Evolutionary conservation across 1,140 invertebrate genomes (phyloP), one percentile per base, ranked within the genome.

Genomic region (Heliconius eleuchia): DNA sequence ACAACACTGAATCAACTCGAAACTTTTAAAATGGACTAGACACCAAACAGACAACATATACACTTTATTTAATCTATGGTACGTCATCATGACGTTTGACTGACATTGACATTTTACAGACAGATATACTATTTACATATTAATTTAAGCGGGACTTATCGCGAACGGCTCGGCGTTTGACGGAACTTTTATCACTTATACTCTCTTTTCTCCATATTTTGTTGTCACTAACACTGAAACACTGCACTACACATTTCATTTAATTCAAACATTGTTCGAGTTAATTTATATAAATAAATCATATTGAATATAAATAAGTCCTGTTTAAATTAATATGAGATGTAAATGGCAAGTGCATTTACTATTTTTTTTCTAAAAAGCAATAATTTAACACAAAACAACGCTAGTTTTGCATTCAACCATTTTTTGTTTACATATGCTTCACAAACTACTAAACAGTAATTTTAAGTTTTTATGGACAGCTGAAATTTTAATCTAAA

Each of bases 11-110:
- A 66, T 66, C 27, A 66, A 66, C 13, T 8, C 16, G 60, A 30
- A 66, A 52, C 55, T 66, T 66, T 60, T 27, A 66, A 66, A 27
- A 66, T 66, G 60, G 60, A 66, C 60, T 66, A 66, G 13, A 66
- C 60, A 66, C 60, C 60, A 23, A 66, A 66, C 13, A 66, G 60
- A 66, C 60, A 30, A 66, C 60, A 66, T 30, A 9, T 30, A 66
- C 23, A 30, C 60, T 66, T 66, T 66, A 27, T 66, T 30, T 66
- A 30, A 7, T 66, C 60, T 66, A 66, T 30, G 60, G 60, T 30
- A 66, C 27, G 60, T 66, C 60, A 66, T n/a, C 3, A 23, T 66
- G 60, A 66, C 60, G 27, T 66, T 66, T 66, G 60, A 66, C 9
- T 30, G 60, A 66, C 60, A 66, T 66, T 66, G 60, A 66, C 27